Evolutionary conservation across 2,888 invertebrate species (phyloP).

Genomic region (Heliconius ismenius): DNA sequence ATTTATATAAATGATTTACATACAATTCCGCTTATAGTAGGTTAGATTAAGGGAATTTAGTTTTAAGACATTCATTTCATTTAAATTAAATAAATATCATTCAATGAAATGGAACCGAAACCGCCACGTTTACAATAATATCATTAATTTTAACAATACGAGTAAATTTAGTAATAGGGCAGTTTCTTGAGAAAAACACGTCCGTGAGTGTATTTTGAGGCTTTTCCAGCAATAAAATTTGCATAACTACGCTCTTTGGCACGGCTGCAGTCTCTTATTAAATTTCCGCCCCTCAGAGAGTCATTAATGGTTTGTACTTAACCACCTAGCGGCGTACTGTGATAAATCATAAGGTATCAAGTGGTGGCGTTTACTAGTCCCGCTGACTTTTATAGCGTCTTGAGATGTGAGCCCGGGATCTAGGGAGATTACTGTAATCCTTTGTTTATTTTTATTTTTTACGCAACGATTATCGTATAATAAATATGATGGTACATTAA

Average conservation of each 20-base stretch:
- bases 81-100: no score
- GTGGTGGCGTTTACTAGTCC: conserved; percentile 51
- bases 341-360: conserved; percentile 78
- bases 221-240: conserved; percentile 79
- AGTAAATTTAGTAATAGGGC: not conserved
- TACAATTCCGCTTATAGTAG: no score
- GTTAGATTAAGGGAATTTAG: no score
- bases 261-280: conserved; percentile 77
- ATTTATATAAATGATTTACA: no score
- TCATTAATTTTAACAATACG: no score
- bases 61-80: no score
- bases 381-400: conserved; percentile 73
- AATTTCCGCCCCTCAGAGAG: conserved; percentile 79
- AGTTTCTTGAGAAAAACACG: conserved; percentile 19
- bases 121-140: no score
- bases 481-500: not conserved
- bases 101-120: no score
- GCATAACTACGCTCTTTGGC: conserved; percentile 79
- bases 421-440: conserved; percentile 61
- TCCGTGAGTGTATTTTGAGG: conserved; percentile 62
- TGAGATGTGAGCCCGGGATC: conserved; percentile 68
- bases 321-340: conserved; percentile 70
- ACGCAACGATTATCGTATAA: conserved; percentile 6
- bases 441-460: conserved; percentile 67
- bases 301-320: conserved; percentile 81